Evolutionary conservation across 2,113 vertebrate species (phyloP), one percentile per base, ranked within the genome.

Genomic region (Pongo abelii): DNA sequence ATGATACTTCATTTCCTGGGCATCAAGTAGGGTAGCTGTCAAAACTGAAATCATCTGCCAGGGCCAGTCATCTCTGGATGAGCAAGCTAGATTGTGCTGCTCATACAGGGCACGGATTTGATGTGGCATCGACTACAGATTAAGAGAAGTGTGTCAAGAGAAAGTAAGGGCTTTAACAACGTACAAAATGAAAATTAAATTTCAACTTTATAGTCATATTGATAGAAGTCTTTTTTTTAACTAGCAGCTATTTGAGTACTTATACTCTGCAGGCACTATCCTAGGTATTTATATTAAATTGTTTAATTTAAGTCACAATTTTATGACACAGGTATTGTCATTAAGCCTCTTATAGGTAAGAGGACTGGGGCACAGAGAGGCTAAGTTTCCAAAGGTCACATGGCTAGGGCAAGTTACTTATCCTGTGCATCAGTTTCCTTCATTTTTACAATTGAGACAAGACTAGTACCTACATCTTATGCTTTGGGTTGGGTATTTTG

Each of bases 101-200:
- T 57, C 72, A 59, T 20, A 2, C 23, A 90, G n/a, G 46, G 11
- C 67, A 92, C 43, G 46, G 38, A 46, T 84, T 70, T 69, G n/a
- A n/a, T 43, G 6, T 69, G 48, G 61, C 59, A 69, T 70, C 52
- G 85, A 38, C 75, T 35, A 27, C 30, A 32, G 20, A 86, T 83
- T 40, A 38, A 84, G 35, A 74, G 27, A n/a, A n/a, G 55, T 38
- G 7, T 59, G 88, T 93, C 30, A 84, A 70, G 70, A 89, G 32
- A 72, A 87, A 57, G 14, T 81, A 55, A 52, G 72, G 38, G 7
- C 38, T 89, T 86, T 61, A 84, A 17, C 59, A 75, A 40, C 27
- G 64, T 74, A 32, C 30, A 50, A 89, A 81, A 70, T 96, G 77
- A 52, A 89, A 93, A 93, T 85, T 48, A 67, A 61, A 61, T 89